Conservation (phyloP, 2,797 vertebrate genomes). For the Hapalemur alaotrensis region DNA sequence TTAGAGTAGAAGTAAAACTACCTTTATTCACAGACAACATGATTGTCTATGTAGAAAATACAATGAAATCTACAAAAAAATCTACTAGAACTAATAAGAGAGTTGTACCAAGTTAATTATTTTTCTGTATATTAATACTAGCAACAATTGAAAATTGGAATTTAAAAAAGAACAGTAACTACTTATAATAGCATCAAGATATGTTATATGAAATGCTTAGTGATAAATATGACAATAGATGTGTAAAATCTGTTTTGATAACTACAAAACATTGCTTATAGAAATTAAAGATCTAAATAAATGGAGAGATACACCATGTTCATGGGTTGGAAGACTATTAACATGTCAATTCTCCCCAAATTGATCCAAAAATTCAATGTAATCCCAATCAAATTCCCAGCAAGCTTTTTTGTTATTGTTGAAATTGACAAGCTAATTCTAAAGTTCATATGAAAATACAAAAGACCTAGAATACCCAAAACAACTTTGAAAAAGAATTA, state of each 20-base stretch:
- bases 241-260: neutral
- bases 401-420: neutral
- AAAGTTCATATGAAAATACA: neutral
- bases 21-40: neutral
- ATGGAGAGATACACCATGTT: neutral
- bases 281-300: conserved; percentile 32
- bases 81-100: neutral
- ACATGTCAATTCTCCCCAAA: neutral
- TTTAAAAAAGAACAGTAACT: neutral
- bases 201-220: neutral
- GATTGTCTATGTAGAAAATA: neutral
- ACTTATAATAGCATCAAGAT: neutral
- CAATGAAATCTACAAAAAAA: neutral
- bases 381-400: neutral
- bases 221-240: neutral
- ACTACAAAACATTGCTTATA: neutral
- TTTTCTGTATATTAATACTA: neutral
- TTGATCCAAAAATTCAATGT: neutral
- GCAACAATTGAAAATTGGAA: neutral
- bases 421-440: neutral
- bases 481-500: neutral
- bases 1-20: neutral
- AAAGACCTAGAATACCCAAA: neutral
- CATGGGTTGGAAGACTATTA: neutral
- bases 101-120: neutral